phyloP scores from a whole-genome alignment of 2,888 invertebrate genomes.

The Druceiella hillmani region DNA sequence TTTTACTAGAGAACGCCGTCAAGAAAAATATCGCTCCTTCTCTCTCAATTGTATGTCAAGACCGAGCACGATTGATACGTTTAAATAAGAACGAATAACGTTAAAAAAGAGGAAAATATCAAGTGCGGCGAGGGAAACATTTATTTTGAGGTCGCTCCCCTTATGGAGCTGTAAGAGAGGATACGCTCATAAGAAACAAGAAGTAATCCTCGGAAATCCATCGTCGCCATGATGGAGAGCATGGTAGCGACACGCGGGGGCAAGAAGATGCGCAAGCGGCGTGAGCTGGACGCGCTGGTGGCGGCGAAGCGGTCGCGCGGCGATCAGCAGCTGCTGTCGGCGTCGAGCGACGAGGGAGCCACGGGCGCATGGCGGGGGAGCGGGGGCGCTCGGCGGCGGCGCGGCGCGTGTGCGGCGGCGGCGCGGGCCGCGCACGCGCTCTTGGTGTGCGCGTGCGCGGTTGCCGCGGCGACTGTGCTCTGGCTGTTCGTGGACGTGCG shows the following conservation, averaged over 20 bases:
- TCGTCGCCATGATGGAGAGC: conserved; percentile 7
- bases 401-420: conserved; percentile 46
- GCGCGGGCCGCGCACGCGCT: conserved; percentile 56
- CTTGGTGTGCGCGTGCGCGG: conserved; percentile 56
- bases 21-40: too few species aligned
- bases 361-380: conserved; percentile 41
- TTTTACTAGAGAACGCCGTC: too few species aligned
- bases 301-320: conserved; percentile 40
- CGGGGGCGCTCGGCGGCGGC: conserved; percentile 30
- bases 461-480: conserved; percentile 59
- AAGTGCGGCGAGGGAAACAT: too few species aligned
- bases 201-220: too few species aligned
- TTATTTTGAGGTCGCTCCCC: too few species aligned
- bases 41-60: too few species aligned
- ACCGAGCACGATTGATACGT: too few species aligned
- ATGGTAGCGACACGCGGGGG: conserved; percentile 56
- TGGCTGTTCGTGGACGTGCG: conserved; percentile 65
- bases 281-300: conserved; percentile 69
- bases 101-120: not conserved
- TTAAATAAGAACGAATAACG: not conserved
- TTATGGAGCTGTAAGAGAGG: too few species aligned
- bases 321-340: conserved; percentile 54
- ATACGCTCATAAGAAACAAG: too few species aligned
- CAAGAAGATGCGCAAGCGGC: conserved; percentile 73
- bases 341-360: conserved; percentile 55